Evolutionary conservation across 2,797 vertebrate genomes (phyloP).

Genomic region (Sebastes cheni): DNA sequence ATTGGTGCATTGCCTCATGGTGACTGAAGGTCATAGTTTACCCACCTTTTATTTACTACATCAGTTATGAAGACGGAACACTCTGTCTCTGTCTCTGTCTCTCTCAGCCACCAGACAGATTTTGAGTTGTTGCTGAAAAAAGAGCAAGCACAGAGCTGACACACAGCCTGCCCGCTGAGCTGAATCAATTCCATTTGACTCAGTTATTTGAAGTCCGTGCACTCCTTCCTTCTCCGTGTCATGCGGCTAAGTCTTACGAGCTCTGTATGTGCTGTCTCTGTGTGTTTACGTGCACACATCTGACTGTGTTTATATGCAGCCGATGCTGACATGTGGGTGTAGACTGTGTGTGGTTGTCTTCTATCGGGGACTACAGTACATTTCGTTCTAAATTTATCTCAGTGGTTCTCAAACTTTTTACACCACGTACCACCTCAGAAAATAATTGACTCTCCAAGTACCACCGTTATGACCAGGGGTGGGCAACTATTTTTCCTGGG

Average conservation of each 20-base stretch:
- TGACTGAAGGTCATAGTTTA: constrained; percentile 29
- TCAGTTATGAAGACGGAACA: constrained; percentile 16
- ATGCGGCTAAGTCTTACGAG: background rate
- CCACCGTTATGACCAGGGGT: too few species aligned
- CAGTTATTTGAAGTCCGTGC: constrained; percentile 10
- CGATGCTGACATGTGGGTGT: background rate
- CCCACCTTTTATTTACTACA: constrained; percentile 12
- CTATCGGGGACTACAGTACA: background rate
- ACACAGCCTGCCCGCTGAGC: constrained; percentile 21
- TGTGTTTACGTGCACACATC: background rate
- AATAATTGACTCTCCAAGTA: too few species aligned
- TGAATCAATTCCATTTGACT: constrained; percentile 36
- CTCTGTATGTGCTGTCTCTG: background rate
- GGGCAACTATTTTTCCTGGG: too few species aligned
- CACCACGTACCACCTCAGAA: too few species aligned
- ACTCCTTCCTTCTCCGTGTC: background rate
- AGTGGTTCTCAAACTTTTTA: too few species aligned
- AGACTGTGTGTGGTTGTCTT: background rate
- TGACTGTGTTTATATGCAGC: background rate
- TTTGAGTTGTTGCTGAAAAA: background rate
- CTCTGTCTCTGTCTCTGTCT: background rate
- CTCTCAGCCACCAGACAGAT: background rate
- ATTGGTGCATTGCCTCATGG: background rate
- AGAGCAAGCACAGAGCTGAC: constrained; percentile 1
- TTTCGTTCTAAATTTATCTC: background rate